These are phyloP conservation scores for Galeruca laticollis DNA, from an alignment of 2,888 invertebrate species.

Conservation along the genomic window DNA sequence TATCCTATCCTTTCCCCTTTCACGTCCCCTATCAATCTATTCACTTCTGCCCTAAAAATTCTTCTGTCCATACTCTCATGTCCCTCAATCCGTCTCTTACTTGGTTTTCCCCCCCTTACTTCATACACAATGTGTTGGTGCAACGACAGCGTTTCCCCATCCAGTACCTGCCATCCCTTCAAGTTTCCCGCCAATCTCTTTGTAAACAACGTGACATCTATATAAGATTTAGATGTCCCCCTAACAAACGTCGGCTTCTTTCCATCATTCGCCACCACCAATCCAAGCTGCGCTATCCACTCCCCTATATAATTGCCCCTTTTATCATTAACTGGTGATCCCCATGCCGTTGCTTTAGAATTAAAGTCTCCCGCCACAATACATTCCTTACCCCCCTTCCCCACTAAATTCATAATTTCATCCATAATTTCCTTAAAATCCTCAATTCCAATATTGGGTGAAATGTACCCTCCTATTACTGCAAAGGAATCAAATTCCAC, in stretches of 20 bases:
- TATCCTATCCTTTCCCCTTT: too few relatives aligned
- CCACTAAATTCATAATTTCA: not conserved
- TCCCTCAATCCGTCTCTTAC: too few relatives aligned
- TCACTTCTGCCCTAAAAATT: too few relatives aligned
- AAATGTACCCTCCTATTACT: too few relatives aligned
- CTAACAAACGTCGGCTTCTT: not conserved
- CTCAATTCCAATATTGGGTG: not conserved
- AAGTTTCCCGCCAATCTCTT: not conserved
- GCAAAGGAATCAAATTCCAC: too few relatives aligned
- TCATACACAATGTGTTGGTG: too few relatives aligned
- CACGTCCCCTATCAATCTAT: too few relatives aligned
- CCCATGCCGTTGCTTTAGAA: not conserved
- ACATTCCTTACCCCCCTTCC: not conserved
- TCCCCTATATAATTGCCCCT: too few relatives aligned
- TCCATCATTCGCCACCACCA: not conserved
- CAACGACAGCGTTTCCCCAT: too few relatives aligned
- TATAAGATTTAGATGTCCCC: not conserved
- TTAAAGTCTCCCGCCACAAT: not conserved
- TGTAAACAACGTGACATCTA: not conserved
- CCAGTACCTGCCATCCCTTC: too few relatives aligned
- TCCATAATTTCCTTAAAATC: not conserved
- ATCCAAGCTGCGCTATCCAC: not conserved
- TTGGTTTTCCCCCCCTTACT: too few relatives aligned
- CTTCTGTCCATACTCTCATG: too few relatives aligned
- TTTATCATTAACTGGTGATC: not conserved